These are phyloP conservation scores for Conomelus anceps DNA, from an alignment of 2,888 invertebrate species.

Conservation along the genomic window DNA sequence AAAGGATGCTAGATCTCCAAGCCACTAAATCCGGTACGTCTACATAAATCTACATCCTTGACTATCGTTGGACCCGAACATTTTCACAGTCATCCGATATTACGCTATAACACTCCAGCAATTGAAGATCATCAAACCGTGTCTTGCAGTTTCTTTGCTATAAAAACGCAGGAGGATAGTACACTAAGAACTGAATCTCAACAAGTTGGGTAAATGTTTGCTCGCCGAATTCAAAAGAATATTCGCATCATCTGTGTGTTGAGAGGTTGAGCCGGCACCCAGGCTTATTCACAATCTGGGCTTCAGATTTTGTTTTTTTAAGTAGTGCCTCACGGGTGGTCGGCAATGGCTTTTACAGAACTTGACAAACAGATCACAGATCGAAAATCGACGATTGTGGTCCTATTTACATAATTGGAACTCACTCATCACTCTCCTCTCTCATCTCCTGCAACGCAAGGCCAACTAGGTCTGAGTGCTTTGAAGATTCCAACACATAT, in stretches of 20 bases:
- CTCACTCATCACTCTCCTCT: neutral
- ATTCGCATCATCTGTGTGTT: neutral
- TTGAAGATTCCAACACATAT: neutral
- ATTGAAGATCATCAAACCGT: neutral
- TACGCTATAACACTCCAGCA: neutral
- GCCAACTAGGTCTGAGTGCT: neutral
- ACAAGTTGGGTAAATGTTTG: neutral
- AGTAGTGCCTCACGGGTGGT: neutral
- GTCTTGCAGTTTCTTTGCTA: neutral
- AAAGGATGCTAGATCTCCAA: neutral
- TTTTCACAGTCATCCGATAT: neutral
- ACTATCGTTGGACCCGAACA: neutral
- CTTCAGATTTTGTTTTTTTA: neutral
- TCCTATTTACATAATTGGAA: neutral
- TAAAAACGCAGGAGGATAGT: neutral
- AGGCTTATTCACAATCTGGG: neutral
- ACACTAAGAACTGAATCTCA: no score
- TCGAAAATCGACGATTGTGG: neutral
- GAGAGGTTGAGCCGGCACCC: neutral
- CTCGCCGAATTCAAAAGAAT: neutral
- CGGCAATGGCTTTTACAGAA: neutral
- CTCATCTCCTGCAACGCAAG: neutral
- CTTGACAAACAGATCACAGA: neutral
- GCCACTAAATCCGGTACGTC: neutral
- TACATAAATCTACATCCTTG: neutral